A percentile compares a stretch with the other conserved stretches of the same genome.
These are phyloP conservation scores for Streblospio benedicti DNA, from an alignment of 1,140 invertebrate genomes.

Conservation along the genomic window DNA sequence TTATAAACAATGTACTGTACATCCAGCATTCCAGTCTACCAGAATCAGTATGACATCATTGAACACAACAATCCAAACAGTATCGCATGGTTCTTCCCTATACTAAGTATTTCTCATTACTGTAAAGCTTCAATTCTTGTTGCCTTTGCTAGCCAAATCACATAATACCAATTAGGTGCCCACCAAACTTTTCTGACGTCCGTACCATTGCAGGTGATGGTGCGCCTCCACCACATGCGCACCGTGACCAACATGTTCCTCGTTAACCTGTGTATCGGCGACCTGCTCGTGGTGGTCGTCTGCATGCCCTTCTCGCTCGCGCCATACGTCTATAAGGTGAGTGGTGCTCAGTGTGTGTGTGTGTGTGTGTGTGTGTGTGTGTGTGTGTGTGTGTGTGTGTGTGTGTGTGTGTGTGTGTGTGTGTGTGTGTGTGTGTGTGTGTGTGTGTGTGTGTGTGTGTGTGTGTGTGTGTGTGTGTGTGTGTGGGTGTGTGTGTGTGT, in stretches of 20 bases:
- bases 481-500: conserved; percentile 8
- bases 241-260: conserved; percentile 9
- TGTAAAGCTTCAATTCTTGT: not conserved
- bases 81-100: not conserved
- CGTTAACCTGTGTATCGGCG: conserved; percentile 7
- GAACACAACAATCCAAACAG: not conserved
- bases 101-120: not conserved
- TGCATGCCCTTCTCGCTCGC: not conserved
- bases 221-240: not conserved
- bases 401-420: conserved; percentile 6
- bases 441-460: conserved; percentile 6
- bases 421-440: conserved; percentile 3
- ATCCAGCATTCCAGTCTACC: too few relatives aligned
- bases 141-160: not conserved
- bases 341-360: conserved; percentile 4
- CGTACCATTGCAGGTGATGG: too few relatives aligned
- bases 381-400: conserved; percentile 6
- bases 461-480: conserved; percentile 6
- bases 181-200: too few relatives aligned
- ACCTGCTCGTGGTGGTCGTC: not conserved
- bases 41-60: not conserved
- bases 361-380: conserved; percentile 6
- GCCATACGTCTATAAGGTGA: conserved; percentile 5
- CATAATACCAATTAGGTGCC: too few relatives aligned
- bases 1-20: too few relatives aligned